phyloP scores from a whole-genome alignment of 2,888 invertebrate genomes.

The Plutella xylostella region DNA sequence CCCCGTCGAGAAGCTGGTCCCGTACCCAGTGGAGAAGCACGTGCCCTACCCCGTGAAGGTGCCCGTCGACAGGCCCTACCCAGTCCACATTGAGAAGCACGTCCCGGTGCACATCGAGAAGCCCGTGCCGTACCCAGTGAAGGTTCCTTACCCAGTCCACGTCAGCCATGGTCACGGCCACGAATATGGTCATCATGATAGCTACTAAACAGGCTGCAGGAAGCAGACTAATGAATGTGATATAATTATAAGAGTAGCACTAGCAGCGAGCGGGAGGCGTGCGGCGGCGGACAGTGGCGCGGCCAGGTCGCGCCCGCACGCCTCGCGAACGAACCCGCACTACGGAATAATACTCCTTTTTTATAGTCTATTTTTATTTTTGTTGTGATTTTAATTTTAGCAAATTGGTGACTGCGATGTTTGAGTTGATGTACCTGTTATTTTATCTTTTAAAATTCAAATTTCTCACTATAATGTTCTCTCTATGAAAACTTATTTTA shows the following conservation, averaged over 20 bases:
- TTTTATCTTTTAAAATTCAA: slow-evolving; percentile 35
- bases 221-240: slow-evolving; percentile 65
- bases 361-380: slow-evolving; percentile 32
- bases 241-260: slow-evolving; percentile 66
- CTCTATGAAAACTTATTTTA: slow-evolving; percentile 28
- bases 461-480: slow-evolving; percentile 17
- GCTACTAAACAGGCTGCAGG: slow-evolving; percentile 66
- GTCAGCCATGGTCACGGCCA: slow-evolving; percentile 58
- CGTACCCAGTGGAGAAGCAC: slow-evolving; percentile 75
- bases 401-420: slow-evolving; percentile 51
- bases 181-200: slow-evolving; percentile 63
- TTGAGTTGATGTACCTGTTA: slow-evolving; percentile 69
- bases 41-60: slow-evolving; percentile 76
- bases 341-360: slow-evolving; percentile 48
- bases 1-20: slow-evolving; percentile 71
- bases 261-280: slow-evolving; percentile 38
- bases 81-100: slow-evolving; percentile 74
- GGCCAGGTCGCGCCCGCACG: slow-evolving; percentile 37
- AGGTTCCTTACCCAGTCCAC: slow-evolving; percentile 69
- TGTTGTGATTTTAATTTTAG: slow-evolving; percentile 40
- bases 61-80: slow-evolving; percentile 73
- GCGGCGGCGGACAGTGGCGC: slow-evolving; percentile 44
- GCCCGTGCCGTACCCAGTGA: slow-evolving; percentile 73
- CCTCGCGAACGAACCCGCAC: slow-evolving; percentile 41
- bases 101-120: slow-evolving; percentile 74